A percentile compares a stretch with the other conserved stretches of the same genome.
These are phyloP conservation scores for Epinephelus fuscoguttatus DNA, from an alignment of 2,113 vertebrate genomes.

Conservation along the genomic window DNA sequence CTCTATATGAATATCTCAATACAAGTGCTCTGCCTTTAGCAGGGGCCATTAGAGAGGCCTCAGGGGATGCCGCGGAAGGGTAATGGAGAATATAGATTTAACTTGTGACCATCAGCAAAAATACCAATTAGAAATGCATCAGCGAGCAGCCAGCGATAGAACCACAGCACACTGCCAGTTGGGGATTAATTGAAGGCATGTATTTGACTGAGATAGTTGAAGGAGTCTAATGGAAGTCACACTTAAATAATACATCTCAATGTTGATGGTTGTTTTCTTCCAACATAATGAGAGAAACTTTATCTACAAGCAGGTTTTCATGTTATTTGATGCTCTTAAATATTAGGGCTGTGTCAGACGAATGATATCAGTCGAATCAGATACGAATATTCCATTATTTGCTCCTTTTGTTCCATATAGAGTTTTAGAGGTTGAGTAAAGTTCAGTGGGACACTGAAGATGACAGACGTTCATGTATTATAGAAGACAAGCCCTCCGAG, in stretches of 20 bases:
- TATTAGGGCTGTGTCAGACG: too few relatives aligned
- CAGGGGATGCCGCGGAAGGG: constrained; percentile 60
- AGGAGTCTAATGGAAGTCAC: constrained; percentile 46
- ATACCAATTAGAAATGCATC: constrained; percentile 83
- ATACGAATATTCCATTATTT: too few relatives aligned
- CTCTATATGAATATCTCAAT: constrained; percentile 64
- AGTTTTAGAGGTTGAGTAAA: too few relatives aligned
- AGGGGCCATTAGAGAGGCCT: constrained; percentile 75
- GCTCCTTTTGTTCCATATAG: too few relatives aligned
- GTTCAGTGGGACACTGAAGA: too few relatives aligned
- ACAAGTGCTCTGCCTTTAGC: constrained; percentile 71
- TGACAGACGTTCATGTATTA: too few relatives aligned
- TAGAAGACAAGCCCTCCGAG: too few relatives aligned
- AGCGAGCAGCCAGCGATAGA: constrained; percentile 59
- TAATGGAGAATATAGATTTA: constrained; percentile 84
- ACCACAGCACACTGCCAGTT: constrained; percentile 52
- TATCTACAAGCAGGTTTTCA: not conserved
- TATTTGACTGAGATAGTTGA: constrained; percentile 52
- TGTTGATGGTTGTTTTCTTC: constrained; percentile 4
- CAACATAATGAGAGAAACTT: not conserved
- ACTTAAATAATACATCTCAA: constrained; percentile 15
- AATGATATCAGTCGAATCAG: too few relatives aligned
- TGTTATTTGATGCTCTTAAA: not conserved
- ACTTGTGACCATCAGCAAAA: constrained; percentile 83
- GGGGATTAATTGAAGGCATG: constrained; percentile 66